Evolutionary conservation across 37 sponge, comb jelly and placozoan genomes (phyloP).

Genomic region (Beroe ovata): DNA sequence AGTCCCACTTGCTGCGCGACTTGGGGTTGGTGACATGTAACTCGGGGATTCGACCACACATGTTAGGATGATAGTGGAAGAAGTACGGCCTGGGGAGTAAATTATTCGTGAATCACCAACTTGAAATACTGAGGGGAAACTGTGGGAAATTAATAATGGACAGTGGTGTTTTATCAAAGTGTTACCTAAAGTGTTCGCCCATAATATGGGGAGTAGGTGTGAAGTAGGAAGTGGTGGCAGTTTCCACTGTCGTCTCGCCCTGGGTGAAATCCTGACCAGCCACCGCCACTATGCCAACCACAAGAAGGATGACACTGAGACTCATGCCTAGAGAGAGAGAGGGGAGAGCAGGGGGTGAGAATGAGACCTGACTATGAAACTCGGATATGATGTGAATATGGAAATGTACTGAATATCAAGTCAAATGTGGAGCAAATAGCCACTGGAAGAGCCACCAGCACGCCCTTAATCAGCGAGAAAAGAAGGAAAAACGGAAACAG

Average conservation of each 20-base stretch:
- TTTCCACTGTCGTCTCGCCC: neutral
- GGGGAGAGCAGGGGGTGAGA: neutral
- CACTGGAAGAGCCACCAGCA: too few species aligned
- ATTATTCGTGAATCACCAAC: too few species aligned
- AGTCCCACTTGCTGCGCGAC: neutral
- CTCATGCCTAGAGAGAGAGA: neutral
- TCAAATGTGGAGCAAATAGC: too few species aligned
- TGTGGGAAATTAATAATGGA: neutral
- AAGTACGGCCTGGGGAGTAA: conserved; percentile 40
- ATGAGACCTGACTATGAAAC: too few species aligned
- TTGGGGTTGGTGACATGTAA: conserved; percentile 15
- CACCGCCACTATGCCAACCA: neutral
- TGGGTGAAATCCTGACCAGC: neutral
- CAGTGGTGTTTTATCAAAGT: neutral
- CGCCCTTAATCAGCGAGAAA: too few species aligned
- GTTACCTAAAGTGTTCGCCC: conserved; percentile 39
- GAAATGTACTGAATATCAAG: too few species aligned
- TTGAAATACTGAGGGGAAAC: too few species aligned
- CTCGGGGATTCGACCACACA: conserved; percentile 42
- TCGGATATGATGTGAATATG: too few species aligned
- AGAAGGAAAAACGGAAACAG: too few species aligned
- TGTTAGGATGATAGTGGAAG: conserved; percentile 24
- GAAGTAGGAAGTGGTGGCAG: conserved; percentile 35
- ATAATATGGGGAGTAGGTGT: conserved; percentile 8
- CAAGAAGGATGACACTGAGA: neutral